Percentiles rank a stretch among this genome's conserved stretches.
phyloP scores from a whole-genome alignment of 2,797 vertebrate species.

The Pipistrellus nathusii region DNA sequence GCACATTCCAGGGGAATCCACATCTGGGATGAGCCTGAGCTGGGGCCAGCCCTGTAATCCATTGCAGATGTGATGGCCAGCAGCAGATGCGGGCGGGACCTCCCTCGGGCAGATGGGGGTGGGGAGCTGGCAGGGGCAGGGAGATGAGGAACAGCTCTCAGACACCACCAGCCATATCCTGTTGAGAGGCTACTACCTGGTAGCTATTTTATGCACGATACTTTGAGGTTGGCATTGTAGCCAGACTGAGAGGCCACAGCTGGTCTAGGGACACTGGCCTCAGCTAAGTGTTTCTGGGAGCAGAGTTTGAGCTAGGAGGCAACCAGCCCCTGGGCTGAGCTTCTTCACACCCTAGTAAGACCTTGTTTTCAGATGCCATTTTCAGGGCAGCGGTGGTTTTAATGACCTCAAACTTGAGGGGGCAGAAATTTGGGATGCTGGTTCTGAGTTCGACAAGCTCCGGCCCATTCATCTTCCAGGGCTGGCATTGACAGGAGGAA shows the following conservation, averaged over 20 bases:
- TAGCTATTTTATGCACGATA: background rate
- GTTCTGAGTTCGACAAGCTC: constrained; percentile 2
- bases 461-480: background rate
- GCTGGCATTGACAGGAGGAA: constrained; percentile 44
- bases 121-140: background rate
- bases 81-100: constrained; percentile 76
- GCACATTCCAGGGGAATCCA: constrained; percentile 83
- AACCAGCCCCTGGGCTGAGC: background rate
- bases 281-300: constrained; percentile 50
- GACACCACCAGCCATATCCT: constrained; percentile 49
- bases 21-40: constrained; percentile 80
- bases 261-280: background rate
- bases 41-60: constrained; percentile 80
- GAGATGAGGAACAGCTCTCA: constrained; percentile 54
- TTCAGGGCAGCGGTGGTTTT: background rate
- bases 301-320: background rate
- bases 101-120: constrained; percentile 50
- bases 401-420: constrained; percentile 24
- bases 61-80: constrained; percentile 83
- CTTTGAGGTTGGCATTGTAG: background rate
- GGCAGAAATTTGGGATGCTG: background rate
- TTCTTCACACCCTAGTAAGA: background rate
- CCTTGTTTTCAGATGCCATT: constrained; percentile 36
- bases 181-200: constrained; percentile 60
- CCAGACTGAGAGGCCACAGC: background rate